Conservation (phyloP, 2,888 invertebrate genomes). For the Polyploca ridens region DNA sequence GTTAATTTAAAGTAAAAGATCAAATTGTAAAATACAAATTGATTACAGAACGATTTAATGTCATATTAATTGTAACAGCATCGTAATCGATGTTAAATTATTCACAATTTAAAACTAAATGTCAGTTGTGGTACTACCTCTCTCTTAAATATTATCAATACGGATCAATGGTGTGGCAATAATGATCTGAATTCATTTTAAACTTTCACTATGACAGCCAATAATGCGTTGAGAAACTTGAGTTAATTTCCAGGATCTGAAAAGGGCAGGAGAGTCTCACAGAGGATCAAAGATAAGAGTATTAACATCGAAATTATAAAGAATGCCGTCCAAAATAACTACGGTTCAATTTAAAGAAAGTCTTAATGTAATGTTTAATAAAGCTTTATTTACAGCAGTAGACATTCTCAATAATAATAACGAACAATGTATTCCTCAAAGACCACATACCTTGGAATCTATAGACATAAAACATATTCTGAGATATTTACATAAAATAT, state of each 20-base stretch:
- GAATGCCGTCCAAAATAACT: too few species aligned
- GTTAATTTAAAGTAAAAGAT: background rate
- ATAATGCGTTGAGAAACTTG: background rate
- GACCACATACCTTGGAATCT: background rate
- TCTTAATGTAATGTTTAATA: too few species aligned
- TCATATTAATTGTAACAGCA: background rate
- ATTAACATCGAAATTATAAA: too few species aligned
- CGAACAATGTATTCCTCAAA: too few species aligned
- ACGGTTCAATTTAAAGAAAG: too few species aligned
- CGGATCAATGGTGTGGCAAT: constrained; percentile 43
- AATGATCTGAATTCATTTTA: constrained; percentile 44
- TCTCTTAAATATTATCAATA: constrained; percentile 35
- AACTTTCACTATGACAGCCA: constrained; percentile 39
- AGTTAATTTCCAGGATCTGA: background rate
- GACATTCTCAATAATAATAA: too few species aligned
- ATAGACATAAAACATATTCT: background rate
- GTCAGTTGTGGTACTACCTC: constrained; percentile 37
- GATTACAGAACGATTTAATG: constrained; percentile 6
- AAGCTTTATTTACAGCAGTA: too few species aligned
- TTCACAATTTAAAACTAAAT: constrained; percentile 25
- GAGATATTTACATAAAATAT: constrained; percentile 13
- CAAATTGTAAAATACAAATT: background rate
- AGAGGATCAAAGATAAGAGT: too few species aligned
- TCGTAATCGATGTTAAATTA: constrained; percentile 4
- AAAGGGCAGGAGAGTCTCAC: too few species aligned